Conservation (phyloP, 2,113 vertebrate species). For the Todiramphus chloris region DNA sequence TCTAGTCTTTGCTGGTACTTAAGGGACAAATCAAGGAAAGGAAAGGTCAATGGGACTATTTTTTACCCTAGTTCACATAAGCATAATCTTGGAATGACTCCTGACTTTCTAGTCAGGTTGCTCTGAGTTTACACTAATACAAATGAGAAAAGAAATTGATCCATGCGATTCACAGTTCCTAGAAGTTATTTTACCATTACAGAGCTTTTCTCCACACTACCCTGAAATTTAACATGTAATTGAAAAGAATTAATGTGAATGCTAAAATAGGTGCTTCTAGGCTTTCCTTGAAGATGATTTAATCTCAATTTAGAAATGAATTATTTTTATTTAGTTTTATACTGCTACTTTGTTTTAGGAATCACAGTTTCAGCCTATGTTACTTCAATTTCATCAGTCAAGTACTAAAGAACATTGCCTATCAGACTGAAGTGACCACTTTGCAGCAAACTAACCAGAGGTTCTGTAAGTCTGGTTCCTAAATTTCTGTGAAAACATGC, state of each 20-base stretch:
- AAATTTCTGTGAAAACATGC: background rate
- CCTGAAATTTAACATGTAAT: background rate
- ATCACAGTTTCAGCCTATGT: background rate
- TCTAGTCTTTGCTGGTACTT: background rate
- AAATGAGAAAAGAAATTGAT: background rate
- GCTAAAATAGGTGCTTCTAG: background rate
- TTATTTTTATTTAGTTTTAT: background rate
- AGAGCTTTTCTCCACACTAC: background rate
- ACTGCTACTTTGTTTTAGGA: background rate
- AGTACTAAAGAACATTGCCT: background rate
- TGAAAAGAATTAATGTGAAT: background rate
- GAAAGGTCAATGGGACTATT: background rate
- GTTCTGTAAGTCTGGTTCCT: background rate
- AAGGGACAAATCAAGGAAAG: background rate
- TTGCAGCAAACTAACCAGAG: background rate
- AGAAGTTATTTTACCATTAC: background rate
- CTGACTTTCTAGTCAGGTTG: background rate
- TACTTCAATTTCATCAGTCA: background rate
- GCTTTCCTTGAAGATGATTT: background rate
- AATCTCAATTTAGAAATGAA: background rate
- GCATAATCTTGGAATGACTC: background rate
- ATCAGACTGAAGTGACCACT: background rate
- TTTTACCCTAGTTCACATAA: background rate
- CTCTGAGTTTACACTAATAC: background rate
- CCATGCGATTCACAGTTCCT: background rate